Conservation (phyloP, 1,140 invertebrate species). For the Philotrypesis tridentata region DNA sequence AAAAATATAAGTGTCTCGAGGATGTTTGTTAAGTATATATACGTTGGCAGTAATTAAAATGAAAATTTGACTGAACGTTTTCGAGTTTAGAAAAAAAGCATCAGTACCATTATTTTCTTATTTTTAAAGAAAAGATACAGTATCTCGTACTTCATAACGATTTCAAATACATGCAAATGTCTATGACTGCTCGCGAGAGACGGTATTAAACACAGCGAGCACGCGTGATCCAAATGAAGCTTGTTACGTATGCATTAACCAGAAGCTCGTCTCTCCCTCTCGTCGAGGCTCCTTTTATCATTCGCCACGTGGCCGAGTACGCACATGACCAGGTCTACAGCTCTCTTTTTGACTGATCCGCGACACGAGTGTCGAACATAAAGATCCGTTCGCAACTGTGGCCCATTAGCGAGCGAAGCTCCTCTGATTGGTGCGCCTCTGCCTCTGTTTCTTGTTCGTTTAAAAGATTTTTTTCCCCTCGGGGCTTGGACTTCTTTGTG, state of each 20-base stretch:
- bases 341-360: slow-evolving; percentile 24
- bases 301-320: neutral
- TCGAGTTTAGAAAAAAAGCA: too few species aligned
- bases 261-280: slow-evolving; percentile 18
- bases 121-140: too few species aligned
- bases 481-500: neutral
- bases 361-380: slow-evolving; percentile 25
- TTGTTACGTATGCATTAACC: slow-evolving; percentile 36
- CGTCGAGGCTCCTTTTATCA: slow-evolving; percentile 2
- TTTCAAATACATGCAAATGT: too few species aligned
- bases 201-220: too few species aligned
- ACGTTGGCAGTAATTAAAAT: too few species aligned
- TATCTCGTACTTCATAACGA: too few species aligned
- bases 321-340: slow-evolving; percentile 10
- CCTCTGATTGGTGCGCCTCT: neutral
- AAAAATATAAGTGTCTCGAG: too few species aligned
- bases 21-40: too few species aligned
- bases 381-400: slow-evolving; percentile 17
- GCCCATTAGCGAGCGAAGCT: slow-evolving; percentile 5
- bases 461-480: neutral
- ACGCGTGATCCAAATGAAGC: slow-evolving; percentile 2
- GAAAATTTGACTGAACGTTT: too few species aligned
- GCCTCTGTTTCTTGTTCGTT: neutral
- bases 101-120: too few species aligned
- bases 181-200: too few species aligned